Evolutionary conservation across 2,888 invertebrate genomes (phyloP), one percentile per base, ranked within the genome.

Genomic region (Apamea sordens): DNA sequence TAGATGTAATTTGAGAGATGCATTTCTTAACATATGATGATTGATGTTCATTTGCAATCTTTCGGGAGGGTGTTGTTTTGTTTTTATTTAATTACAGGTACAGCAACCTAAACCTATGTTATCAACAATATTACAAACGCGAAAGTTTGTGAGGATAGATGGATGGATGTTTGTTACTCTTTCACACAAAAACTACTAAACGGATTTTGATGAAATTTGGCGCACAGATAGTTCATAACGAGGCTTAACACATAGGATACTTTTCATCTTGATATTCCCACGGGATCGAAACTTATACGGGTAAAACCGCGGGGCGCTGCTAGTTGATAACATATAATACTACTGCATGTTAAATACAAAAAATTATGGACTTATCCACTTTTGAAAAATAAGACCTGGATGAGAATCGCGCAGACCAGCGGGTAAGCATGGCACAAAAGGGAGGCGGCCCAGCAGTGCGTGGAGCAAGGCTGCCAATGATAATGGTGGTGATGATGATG

Each of bases 11-110:
- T 63, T 28, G 8, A 3, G 15, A 21, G 73, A 68, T 77, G 63
- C 13, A 73, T 83, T 76, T 75, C 56, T 47, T 64, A 72, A 83
- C 13, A 11, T 44, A 24, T 10, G 36, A 24, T 11, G 32, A 56
- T 68, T 56, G 28, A 68, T 79, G n/a, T 47, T 65, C 47, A 7
- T 70, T 69, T 64, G 56, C 8, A 63, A 63, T 71, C n/a, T 53
- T 67, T 65, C 4, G 67, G 32, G 44, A 15, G 1, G 4, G n/a
- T 36, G 4, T 36, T 41, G 1, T 69, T 69, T 64, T 36, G 24
- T 13, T 50, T 41, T 47, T 41, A 71, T 53, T 53, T 56, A 7
- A 24, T 41, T 41, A 70, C 70, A 28, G 15, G n/a, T 18, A 4
- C 15, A 74, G 10, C 7, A 73, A n/a, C 11, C 24, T 4, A 5